Conservation (phyloP, 1,140 invertebrate species). For the Mercenaria mercenaria region DNA sequence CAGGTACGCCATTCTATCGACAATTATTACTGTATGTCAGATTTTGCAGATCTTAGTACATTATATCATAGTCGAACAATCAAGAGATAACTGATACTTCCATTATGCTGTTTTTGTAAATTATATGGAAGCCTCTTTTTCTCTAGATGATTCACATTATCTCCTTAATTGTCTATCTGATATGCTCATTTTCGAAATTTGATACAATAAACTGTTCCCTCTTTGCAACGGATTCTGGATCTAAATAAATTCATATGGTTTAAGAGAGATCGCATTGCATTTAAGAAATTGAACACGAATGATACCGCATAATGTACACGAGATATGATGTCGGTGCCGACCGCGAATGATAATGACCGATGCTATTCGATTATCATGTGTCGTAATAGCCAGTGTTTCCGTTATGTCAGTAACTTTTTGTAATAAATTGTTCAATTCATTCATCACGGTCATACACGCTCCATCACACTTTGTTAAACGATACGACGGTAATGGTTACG, state of each 20-base stretch:
- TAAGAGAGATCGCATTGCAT: neutral
- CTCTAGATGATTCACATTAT: too few relatives aligned
- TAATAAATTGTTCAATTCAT: neutral
- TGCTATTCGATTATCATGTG: neutral
- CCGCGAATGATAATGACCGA: constrained; percentile 31
- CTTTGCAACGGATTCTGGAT: neutral
- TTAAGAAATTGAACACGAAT: neutral
- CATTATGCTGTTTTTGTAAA: too few relatives aligned
- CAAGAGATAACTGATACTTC: too few relatives aligned
- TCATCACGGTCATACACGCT: too few relatives aligned
- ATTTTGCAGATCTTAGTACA: too few relatives aligned
- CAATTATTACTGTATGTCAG: too few relatives aligned
- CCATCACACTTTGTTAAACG: neutral
- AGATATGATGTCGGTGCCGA: constrained; percentile 28
- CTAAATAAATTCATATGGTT: neutral
- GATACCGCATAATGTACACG: neutral
- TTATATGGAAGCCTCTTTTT: too few relatives aligned
- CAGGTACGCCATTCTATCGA: too few relatives aligned
- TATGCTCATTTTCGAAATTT: neutral
- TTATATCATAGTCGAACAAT: too few relatives aligned
- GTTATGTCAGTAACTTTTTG: constrained; percentile 41
- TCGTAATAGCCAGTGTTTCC: constrained; percentile 27
- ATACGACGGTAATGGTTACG: too few relatives aligned
- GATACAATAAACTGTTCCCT: constrained; percentile 10
- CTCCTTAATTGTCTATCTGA: neutral